Conservation (phyloP, 2,888 invertebrate species). For the Elysia crispata region DNA sequence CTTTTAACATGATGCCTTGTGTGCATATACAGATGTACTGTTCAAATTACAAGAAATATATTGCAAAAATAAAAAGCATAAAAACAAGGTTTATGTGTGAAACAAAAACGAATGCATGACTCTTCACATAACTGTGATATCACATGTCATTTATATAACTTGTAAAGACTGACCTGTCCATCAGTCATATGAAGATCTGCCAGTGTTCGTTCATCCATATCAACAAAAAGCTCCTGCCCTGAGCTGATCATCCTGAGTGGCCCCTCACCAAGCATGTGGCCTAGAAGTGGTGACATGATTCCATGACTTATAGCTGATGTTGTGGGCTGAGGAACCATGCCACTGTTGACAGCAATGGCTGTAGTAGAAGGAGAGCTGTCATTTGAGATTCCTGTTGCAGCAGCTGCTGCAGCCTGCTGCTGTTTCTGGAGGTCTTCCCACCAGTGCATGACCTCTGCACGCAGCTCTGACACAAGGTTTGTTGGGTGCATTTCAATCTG, state of each 20-base stretch:
- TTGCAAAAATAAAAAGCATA: too few relatives aligned
- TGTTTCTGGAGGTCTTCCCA: conserved; percentile 83
- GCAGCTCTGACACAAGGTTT: conserved; percentile 93
- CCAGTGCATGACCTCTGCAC: conserved; percentile 97
- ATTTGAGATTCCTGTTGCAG: too few relatives aligned
- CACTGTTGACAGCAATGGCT: too few relatives aligned
- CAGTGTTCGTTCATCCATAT: conserved; percentile 93
- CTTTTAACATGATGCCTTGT: too few relatives aligned
- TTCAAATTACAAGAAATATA: too few relatives aligned
- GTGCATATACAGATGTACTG: too few relatives aligned
- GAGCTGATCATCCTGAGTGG: conserved; percentile 92
- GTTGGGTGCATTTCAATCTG: conserved; percentile 88
- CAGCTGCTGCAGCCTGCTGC: conserved; percentile 59
- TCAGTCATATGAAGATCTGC: conserved; percentile 96
- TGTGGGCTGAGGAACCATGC: conserved; percentile 59
- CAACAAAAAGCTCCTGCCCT: conserved; percentile 93
- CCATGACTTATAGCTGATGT: conserved; percentile 58
- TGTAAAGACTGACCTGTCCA: conserved; percentile 85
- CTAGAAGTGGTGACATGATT: conserved; percentile 81
- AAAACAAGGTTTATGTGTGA: too few relatives aligned
- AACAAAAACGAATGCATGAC: too few relatives aligned
- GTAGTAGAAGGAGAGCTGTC: too few relatives aligned
- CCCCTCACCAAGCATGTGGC: conserved; percentile 87
- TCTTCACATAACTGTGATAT: too few relatives aligned
- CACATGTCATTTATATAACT: background rate